phyloP scores from a whole-genome alignment of 2,797 vertebrate genomes.

The Lemur catta region DNA sequence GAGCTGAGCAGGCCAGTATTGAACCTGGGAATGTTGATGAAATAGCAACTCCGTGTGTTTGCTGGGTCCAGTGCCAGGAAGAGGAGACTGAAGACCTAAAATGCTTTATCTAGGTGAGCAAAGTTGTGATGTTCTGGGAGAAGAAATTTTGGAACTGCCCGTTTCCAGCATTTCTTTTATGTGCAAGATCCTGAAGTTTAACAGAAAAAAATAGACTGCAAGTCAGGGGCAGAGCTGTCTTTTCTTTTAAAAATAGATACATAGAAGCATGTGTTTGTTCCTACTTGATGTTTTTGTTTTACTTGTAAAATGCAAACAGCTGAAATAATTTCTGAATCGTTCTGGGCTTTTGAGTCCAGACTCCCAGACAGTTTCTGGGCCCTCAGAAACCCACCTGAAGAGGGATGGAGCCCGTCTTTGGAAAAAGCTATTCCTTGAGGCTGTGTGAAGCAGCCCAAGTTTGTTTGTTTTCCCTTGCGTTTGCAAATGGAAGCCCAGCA shows the following conservation, averaged over 20 bases:
- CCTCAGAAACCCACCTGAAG: constrained; percentile 71
- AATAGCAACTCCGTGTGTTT: not conserved
- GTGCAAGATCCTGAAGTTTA: not conserved
- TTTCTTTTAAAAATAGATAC: constrained; percentile 66
- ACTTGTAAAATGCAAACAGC: constrained; percentile 80
- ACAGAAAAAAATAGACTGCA: not conserved
- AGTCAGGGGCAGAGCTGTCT: constrained; percentile 9
- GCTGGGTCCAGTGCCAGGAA: not conserved
- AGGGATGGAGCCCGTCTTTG: constrained; percentile 53
- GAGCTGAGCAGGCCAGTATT: not conserved
- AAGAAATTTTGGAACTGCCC: not conserved
- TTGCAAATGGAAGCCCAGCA: constrained; percentile 27
- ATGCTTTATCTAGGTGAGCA: not conserved
- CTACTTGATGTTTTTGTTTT: constrained; percentile 79
- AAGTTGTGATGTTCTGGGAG: not conserved
- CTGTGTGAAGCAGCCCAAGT: constrained; percentile 55
- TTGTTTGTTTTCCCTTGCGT: constrained; percentile 52
- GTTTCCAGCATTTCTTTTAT: not conserved
- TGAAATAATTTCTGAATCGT: constrained; percentile 84
- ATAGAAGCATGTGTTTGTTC: constrained; percentile 52
- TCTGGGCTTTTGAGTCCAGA: constrained; percentile 71
- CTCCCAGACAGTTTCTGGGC: constrained; percentile 71
- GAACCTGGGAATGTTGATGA: not conserved
- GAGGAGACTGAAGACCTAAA: not conserved
- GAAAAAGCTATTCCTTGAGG: constrained; percentile 63